Evolutionary conservation across 1,140 invertebrate genomes (phyloP), one percentile per base, ranked within the genome.

Genomic region (Choristoneura fumiferana): DNA sequence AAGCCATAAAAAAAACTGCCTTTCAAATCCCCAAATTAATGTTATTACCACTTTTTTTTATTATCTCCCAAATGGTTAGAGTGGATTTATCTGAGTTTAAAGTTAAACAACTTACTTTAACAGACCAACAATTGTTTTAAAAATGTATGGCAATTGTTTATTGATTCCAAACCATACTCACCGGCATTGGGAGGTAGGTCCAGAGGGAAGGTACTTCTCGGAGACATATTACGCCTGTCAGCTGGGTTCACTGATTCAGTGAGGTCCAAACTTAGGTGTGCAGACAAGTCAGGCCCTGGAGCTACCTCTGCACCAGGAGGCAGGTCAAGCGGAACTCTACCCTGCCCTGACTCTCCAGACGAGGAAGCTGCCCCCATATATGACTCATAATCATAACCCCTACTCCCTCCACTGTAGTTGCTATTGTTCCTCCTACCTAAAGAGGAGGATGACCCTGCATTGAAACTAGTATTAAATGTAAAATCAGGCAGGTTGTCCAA

Each of bases 401-500:
- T 74, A 69, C 76, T 83, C 53, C 69, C 69, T 54, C 67, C 64
- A 67, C 22, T 29, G 22, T 76, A 84, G 39, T 61, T 69, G 60
- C 71, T 78, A 34, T 74, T 77, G 65, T 84, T 81, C 38, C 76
- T 63, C 35, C 85, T 74, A 15, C 81, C 78, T 45, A 76, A 57
- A 4, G 77, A 78, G 35, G 77, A 76, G 0, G 81, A 79, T 2
- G 82, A 81, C 18, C 82, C 81, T 22, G 76, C 73, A 76, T 84
- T 86, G 61, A 71, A 88, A 74, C 73, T 88, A 60, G 84, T 81
- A 59, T 86, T 91, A 73, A 90, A 84, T n/a, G 91, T 90, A 84
- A 92, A 92, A 69, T 92, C 92, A 8, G 91, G 92, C 57, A 92
- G 81, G 79, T 91, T 92, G 56, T 92, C 90, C 57, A 91, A 78